Base-by-base conservation (phyloP, 2,888 invertebrate species). In the Rugalucina vietnamica region DNA sequence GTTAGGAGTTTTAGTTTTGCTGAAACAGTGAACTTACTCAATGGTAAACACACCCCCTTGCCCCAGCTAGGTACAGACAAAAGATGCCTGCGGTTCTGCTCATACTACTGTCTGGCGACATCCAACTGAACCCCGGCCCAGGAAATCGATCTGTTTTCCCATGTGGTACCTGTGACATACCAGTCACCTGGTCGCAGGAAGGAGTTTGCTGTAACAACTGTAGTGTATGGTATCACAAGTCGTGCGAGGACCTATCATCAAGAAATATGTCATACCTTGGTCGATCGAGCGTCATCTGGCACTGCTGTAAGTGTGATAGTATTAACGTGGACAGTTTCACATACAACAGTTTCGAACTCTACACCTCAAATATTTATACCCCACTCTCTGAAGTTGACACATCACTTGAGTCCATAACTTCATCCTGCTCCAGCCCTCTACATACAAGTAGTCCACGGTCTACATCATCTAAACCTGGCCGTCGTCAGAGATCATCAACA, bases 201-300 rank as follows among this genome's bases (percentile, higher is more conserved):
- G 79, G 83, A 49, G 79, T 80, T 24, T 83, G 80, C 27, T 84
- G 80, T 36, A 76, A 76, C 54, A 81, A 81, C 65, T 81, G 81
- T 27, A 84, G 80, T 43, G 60, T 73, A 21, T 73, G 73, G 78
- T 60, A 27, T 27, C 60, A 60, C 29, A 69, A 49, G 50, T 32
- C 77, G 27, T 78, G 78, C 57, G 71, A 43, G 36, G 71, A 78
- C 27, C 27, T 78, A 12, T n/a, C 18, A 14, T 72, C 72, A 50
- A 71, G 34, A 27, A 72, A 78, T 24, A 71, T 78, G 71, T 78
- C 78, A 18, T 78, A 78, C 78, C 57, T 78, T 32, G 36, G 37
- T 2, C 24, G 50, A 24, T 32, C 50, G 21, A 32, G 27, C 21
- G 43, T 76, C 21, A 27, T 39, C 3, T 60, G 14, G 76, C 57